These are phyloP conservation scores for Seriola dumerili DNA, from an alignment of 2,113 vertebrate genomes.

Conservation along the genomic window DNA sequence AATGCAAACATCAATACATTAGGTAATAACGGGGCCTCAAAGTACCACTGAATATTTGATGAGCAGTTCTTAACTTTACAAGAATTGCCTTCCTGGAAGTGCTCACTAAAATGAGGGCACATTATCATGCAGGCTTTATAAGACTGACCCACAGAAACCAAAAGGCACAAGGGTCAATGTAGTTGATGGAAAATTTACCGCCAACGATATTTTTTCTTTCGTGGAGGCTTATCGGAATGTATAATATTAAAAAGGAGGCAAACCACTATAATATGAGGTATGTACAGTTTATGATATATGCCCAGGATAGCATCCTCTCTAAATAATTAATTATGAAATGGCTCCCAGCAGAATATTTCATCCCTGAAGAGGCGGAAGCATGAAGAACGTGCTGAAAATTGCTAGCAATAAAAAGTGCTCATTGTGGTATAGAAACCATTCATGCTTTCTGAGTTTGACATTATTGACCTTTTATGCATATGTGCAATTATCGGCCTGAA, in stretches of 20 bases:
- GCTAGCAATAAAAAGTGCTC: not conserved
- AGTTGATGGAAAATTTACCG: slow-evolving; percentile 11
- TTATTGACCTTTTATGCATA: slow-evolving; percentile 1
- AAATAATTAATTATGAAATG: slow-evolving; percentile 6
- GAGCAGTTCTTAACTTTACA: slow-evolving; percentile 60
- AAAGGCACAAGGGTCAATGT: not conserved
- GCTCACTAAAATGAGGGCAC: slow-evolving; percentile 47
- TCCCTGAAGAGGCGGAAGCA: not conserved
- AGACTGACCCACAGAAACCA: slow-evolving; percentile 31
- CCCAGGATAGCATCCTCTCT: slow-evolving; percentile 1
- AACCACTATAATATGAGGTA: not conserved
- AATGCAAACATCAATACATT: slow-evolving; percentile 27
- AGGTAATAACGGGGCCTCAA: slow-evolving; percentile 31
- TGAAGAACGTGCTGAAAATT: not conserved
- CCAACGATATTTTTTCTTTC: not conserved
- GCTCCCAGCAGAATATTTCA: not conserved
- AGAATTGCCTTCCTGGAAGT: slow-evolving; percentile 66
- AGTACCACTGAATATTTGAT: slow-evolving; percentile 76
- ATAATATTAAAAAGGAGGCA: not conserved
- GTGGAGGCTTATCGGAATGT: not conserved
- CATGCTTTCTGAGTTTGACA: slow-evolving; percentile 6
- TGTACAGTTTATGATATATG: not conserved
- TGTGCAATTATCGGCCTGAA: slow-evolving; percentile 8
- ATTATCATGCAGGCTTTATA: slow-evolving; percentile 39
- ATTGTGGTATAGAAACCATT: slow-evolving; percentile 18